phyloP scores from a whole-genome alignment of 35 echinoderm and acorn worm genomes.

The Lytechinus pictus region DNA sequence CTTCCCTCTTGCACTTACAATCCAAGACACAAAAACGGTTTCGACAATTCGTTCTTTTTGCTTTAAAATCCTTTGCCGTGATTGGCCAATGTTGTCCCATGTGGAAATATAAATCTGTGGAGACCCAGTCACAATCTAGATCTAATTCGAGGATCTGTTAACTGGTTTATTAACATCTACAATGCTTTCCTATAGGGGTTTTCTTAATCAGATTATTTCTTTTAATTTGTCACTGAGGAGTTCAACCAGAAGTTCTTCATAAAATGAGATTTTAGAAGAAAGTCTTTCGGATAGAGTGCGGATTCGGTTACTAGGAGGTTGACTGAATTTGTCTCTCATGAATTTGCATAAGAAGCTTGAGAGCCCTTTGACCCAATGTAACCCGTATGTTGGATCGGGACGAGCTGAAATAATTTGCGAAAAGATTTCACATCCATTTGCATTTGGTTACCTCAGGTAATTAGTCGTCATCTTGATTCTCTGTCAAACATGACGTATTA shows the following conservation, averaged over 20 bases:
- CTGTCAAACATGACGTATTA: not conserved
- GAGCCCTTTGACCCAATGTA: slow-evolving; percentile 43
- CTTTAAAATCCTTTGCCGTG: not conserved
- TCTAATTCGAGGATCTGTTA: not conserved
- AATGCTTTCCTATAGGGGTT: not conserved
- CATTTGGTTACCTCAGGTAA: slow-evolving; percentile 31
- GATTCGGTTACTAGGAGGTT: not conserved
- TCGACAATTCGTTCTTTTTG: not conserved
- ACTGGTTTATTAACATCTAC: not conserved
- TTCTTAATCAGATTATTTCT: not conserved
- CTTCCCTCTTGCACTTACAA: not conserved
- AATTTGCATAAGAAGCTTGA: not conserved
- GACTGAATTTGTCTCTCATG: slow-evolving; percentile 22
- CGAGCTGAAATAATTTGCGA: slow-evolving; percentile 16
- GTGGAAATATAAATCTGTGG: slow-evolving; percentile 28
- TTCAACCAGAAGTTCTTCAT: slow-evolving; percentile 2
- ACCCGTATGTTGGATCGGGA: slow-evolving; percentile 46
- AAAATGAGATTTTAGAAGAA: not conserved
- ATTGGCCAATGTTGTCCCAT: not conserved
- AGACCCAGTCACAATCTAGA: slow-evolving; percentile 20
- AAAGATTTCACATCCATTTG: slow-evolving; percentile 26
- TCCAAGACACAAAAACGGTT: slow-evolving; percentile 8
- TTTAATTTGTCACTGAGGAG: not conserved
- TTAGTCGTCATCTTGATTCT: slow-evolving; percentile 27
- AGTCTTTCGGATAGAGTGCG: not conserved